Percentiles rank a stretch among this genome's conserved stretches.
These are phyloP conservation scores for Drosophila auraria DNA, from an alignment of 1,140 invertebrate genomes.

Conservation along the genomic window DNA sequence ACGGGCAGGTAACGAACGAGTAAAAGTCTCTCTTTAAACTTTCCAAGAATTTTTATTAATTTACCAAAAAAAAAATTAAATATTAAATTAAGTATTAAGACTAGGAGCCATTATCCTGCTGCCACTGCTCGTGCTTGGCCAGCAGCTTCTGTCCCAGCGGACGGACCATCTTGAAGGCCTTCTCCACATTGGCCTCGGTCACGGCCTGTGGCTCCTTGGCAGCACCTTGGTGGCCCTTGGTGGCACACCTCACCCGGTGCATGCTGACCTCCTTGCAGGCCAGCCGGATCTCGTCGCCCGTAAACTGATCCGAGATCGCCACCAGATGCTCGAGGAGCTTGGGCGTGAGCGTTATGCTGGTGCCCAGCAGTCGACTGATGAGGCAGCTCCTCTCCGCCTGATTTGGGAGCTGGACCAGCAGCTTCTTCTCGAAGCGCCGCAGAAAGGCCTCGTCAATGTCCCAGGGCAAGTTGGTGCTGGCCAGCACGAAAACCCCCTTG, in stretches of 20 bases:
- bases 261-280: conserved; percentile 95
- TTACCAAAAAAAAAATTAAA: neutral
- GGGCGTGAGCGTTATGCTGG: conserved; percentile 72
- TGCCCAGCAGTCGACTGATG: conserved; percentile 87
- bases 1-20: conserved; percentile 79
- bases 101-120: conserved; percentile 75
- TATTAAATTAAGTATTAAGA: neutral
- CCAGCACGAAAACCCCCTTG: conserved; percentile 91
- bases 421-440: conserved; percentile 94
- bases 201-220: conserved; percentile 27
- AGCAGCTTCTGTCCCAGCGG: conserved; percentile 69
- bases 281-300: conserved; percentile 93
- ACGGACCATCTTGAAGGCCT: conserved; percentile 68
- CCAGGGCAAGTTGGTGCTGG: conserved; percentile 97
- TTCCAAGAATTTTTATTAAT: conserved; percentile 6
- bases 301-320: conserved; percentile 89
- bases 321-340: conserved; percentile 87
- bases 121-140: conserved; percentile 73
- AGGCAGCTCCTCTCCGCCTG: conserved; percentile 88
- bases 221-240: neutral
- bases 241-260: conserved; percentile 85
- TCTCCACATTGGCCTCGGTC: conserved; percentile 54
- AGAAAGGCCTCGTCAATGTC: conserved; percentile 95
- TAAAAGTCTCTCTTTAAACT: neutral
- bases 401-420: conserved; percentile 92